Conservation (phyloP, 2,113 vertebrate species). For the Aspidoscelis tigris region DNA sequence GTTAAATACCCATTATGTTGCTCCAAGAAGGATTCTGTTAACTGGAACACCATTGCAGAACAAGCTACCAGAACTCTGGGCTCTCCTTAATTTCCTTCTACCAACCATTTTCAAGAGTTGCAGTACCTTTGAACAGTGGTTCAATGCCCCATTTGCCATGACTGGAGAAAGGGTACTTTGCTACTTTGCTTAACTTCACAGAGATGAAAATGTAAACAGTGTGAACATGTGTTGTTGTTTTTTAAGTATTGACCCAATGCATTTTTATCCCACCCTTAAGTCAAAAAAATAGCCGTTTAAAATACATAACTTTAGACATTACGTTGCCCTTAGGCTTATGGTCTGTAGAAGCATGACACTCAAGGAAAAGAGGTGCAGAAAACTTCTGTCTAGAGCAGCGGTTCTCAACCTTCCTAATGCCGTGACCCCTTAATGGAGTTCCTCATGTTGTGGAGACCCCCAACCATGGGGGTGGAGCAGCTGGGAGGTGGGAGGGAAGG, state of each 20-base stretch:
- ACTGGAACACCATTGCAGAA: conserved; percentile 96
- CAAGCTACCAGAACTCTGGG: conserved; percentile 97
- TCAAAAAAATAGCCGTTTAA: too few relatives aligned
- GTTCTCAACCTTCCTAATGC: too few relatives aligned
- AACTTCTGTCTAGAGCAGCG: too few relatives aligned
- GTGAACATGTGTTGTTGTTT: neutral
- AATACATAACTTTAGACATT: too few relatives aligned
- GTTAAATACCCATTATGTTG: conserved; percentile 96
- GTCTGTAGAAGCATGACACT: too few relatives aligned
- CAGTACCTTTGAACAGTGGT: conserved; percentile 99
- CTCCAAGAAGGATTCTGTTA: conserved; percentile 91
- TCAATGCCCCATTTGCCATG: conserved; percentile 98
- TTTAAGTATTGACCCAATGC: conserved; percentile 1
- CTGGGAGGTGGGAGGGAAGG: too few relatives aligned
- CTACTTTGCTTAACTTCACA: conserved; percentile 10
- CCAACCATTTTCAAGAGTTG: conserved; percentile 99
- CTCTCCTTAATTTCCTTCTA: conserved; percentile 96
- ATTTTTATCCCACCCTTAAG: neutral
- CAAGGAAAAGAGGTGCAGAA: too few relatives aligned
- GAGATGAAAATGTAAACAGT: conserved; percentile 1
- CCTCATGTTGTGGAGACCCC: too few relatives aligned
- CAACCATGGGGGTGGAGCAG: too few relatives aligned
- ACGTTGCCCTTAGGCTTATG: too few relatives aligned
- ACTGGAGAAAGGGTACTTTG: conserved; percentile 91
- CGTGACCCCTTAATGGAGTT: too few relatives aligned